A percentile compares a stretch with the other conserved stretches of the same genome.
phyloP scores from a whole-genome alignment of 2,797 vertebrate species.

The Danio kyathit region DNA sequence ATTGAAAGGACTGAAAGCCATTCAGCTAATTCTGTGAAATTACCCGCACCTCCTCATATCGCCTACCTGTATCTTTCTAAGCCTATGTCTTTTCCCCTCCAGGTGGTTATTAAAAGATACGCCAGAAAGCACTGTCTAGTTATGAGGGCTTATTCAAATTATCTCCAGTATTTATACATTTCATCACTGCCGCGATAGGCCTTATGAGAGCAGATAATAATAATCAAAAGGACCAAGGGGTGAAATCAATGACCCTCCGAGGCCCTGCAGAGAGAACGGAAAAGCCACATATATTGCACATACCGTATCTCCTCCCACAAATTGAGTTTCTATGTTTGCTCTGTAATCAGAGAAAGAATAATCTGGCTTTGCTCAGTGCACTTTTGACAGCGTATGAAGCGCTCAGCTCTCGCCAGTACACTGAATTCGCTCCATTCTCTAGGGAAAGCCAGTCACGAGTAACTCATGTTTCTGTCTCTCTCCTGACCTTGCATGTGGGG shows the following conservation, averaged over 20 bases:
- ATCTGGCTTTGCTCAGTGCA: constrained; percentile 16
- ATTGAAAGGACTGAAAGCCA: constrained; percentile 51
- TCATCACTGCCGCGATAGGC: constrained; percentile 16
- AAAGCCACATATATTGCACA: constrained; percentile 12
- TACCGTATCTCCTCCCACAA: constrained; percentile 16
- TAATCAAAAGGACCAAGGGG: constrained; percentile 40
- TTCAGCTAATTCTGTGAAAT: constrained; percentile 60
- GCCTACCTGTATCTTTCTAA: constrained; percentile 50
- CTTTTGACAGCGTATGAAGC: constrained; percentile 48
- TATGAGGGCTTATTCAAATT: constrained; percentile 25
- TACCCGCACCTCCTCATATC: constrained; percentile 60
- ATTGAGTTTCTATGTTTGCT: constrained; percentile 34
- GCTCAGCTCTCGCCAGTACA: constrained; percentile 43
- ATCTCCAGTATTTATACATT: constrained; percentile 27
- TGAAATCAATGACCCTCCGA: constrained; percentile 42
- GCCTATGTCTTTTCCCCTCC: constrained; percentile 45
- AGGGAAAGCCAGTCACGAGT: constrained; percentile 66
- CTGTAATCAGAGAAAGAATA: constrained; percentile 34
- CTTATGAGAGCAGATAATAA: constrained; percentile 43
- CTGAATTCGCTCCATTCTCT: constrained; percentile 61
- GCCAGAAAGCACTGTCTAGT: constrained; percentile 47
- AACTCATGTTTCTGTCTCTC: constrained; percentile 71
- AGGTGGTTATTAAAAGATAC: constrained; percentile 62
- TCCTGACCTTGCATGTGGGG: constrained; percentile 79
- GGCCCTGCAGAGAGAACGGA: constrained; percentile 25